A percentile compares a stretch with the other conserved stretches of the same genome.
Conservation (phyloP, 2,888 invertebrate species). For the Chelonus formosanus region DNA sequence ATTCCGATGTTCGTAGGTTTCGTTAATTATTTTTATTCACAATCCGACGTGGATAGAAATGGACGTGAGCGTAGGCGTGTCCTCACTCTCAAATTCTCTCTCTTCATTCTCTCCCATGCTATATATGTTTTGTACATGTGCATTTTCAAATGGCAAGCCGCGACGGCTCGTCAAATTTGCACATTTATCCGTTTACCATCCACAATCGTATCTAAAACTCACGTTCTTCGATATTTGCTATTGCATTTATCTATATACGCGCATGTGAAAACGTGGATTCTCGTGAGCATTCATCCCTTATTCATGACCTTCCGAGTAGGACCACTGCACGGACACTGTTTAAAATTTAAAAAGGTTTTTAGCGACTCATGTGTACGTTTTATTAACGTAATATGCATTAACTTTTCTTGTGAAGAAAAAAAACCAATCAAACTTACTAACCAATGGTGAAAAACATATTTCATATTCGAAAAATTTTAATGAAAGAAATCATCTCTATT, state of each 20-base stretch:
- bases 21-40: conserved; percentile 61
- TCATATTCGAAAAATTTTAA: no score
- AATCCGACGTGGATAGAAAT: conserved; percentile 49
- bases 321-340: conserved; percentile 1
- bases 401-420: no score
- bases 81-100: conserved; percentile 6
- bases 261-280: conserved; percentile 24
- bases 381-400: no score
- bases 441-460: no score
- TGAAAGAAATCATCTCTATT: no score
- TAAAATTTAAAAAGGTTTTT: conserved; percentile 7
- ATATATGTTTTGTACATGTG: conserved; percentile 25
- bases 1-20: conserved; percentile 53
- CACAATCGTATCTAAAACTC: conserved; percentile 55
- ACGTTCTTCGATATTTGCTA: conserved; percentile 44
- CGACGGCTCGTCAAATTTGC: conserved; percentile 57
- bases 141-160: conserved; percentile 31
- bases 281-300: conserved; percentile 50
- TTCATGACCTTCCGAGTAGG: conserved; percentile 49
- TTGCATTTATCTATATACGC: conserved; percentile 35
- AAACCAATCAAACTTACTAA: no score
- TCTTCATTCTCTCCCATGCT: conserved; percentile 21
- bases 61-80: conserved; percentile 32
- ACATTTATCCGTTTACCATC: conserved; percentile 60
- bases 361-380: no score